These are phyloP conservation scores for Ormyrus rosae DNA, from an alignment of 2,888 invertebrate genomes.

Conservation along the genomic window DNA sequence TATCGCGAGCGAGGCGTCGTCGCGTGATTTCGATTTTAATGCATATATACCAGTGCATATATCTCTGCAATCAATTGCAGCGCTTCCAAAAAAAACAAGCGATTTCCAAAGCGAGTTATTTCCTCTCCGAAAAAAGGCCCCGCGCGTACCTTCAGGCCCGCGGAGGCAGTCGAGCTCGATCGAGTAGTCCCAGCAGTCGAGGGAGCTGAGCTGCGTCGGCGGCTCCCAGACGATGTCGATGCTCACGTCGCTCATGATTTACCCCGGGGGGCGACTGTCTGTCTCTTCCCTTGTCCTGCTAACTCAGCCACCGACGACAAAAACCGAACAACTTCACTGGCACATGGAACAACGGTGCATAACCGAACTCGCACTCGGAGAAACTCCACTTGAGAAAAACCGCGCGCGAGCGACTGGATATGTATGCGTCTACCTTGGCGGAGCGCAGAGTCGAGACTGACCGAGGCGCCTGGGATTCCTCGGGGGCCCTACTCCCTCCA, in stretches of 20 bases:
- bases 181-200: constrained; percentile 91
- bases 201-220: constrained; percentile 79
- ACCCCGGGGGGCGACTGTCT: not conserved
- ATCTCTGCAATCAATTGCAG: too few species aligned
- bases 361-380: not conserved
- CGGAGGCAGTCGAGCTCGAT: constrained; percentile 88
- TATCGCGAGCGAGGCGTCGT: too few species aligned
- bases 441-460: constrained; percentile 40
- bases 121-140: too few species aligned
- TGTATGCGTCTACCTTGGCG: not conserved
- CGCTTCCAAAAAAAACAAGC: too few species aligned
- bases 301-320: not conserved
- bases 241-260: constrained; percentile 69
- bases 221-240: constrained; percentile 74
- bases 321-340: not conserved
- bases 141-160: constrained; percentile 83
- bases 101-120: not conserved
- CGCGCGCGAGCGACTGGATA: not conserved
- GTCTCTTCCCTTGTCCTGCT: not conserved
- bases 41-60: too few species aligned
- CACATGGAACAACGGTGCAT: not conserved
- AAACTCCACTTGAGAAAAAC: too few species aligned
- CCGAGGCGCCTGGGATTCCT: not conserved
- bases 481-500: not conserved
- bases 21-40: too few species aligned